Conservation (phyloP, 1,140 invertebrate species). For the Hyposmocoma kahamanoa region DNA sequence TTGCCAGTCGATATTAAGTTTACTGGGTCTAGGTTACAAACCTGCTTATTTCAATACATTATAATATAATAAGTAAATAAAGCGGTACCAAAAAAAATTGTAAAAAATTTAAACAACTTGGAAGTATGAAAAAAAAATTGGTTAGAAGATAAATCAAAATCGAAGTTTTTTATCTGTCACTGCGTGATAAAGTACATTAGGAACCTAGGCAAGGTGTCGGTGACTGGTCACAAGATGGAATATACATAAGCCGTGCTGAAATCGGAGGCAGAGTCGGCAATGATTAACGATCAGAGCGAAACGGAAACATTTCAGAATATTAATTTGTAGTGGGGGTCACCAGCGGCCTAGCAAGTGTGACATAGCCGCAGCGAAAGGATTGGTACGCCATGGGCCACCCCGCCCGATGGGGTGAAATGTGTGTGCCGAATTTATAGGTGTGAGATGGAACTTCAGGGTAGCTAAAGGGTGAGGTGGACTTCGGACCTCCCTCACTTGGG, state of each 20-base stretch:
- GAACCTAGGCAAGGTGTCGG: no score
- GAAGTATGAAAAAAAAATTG: no score
- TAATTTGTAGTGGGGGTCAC: slow-evolving; percentile 71
- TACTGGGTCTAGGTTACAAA: no score
- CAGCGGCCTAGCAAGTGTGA: slow-evolving; percentile 59
- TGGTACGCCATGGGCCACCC: slow-evolving; percentile 54
- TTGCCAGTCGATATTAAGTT: no score
- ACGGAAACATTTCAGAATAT: slow-evolving; percentile 69
- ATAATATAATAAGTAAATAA: no score
- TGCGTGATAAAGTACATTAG: no score
- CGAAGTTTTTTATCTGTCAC: no score
- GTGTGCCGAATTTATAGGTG: slow-evolving; percentile 71
- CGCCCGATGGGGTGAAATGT: slow-evolving; percentile 55
- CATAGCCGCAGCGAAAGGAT: slow-evolving; percentile 65
- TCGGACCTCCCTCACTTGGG: slow-evolving; percentile 61
- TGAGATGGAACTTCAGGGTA: slow-evolving; percentile 72
- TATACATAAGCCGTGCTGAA: slow-evolving; percentile 12
- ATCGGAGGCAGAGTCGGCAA: slow-evolving; percentile 44
- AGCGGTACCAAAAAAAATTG: no score
- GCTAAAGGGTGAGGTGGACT: slow-evolving; percentile 70
- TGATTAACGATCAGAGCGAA: slow-evolving; percentile 59
- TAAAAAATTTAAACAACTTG: no score
- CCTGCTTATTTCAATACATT: no score
- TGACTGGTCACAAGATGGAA: no score
- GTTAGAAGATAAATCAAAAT: no score